Conservation (phyloP, 2,113 vertebrate species). For the Chloropsis cyanopogon region DNA sequence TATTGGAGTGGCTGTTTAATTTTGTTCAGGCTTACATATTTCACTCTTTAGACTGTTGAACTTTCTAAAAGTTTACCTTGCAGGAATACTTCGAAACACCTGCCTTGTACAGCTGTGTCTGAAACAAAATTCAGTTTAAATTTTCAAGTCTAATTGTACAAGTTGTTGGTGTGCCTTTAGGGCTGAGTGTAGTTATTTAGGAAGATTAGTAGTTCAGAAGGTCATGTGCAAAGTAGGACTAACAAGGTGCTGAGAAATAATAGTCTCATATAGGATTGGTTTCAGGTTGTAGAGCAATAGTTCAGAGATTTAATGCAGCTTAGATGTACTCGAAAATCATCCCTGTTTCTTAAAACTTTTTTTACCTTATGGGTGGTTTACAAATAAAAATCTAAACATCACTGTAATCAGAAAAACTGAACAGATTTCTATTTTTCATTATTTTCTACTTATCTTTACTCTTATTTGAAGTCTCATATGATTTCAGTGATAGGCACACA, state of each 20-base stretch:
- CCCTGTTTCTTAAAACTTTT: not conserved
- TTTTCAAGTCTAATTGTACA: conserved; percentile 47
- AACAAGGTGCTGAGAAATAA: conserved; percentile 63
- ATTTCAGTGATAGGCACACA: not conserved
- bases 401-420: conserved; percentile 11
- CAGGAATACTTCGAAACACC: conserved; percentile 25
- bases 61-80: conserved; percentile 24
- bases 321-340: conserved; percentile 42
- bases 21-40: not conserved
- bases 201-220: conserved; percentile 28
- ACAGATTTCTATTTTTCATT: not conserved
- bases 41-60: conserved; percentile 16
- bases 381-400: conserved; percentile 30
- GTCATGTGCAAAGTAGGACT: conserved; percentile 52
- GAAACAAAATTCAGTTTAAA: conserved; percentile 53
- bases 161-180: not conserved
- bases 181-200: conserved; percentile 6
- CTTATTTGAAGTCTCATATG: not conserved
- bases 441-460: conserved; percentile 8
- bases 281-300: not conserved
- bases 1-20: not conserved
- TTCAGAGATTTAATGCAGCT: conserved; percentile 37
- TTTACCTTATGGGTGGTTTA: not conserved
- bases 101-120: not conserved
- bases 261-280: conserved; percentile 37